Percentiles rank a stretch among this genome's conserved stretches.
Evolutionary conservation across 2,888 invertebrate genomes (phyloP).

Genomic region (Mythimna vitellina): DNA sequence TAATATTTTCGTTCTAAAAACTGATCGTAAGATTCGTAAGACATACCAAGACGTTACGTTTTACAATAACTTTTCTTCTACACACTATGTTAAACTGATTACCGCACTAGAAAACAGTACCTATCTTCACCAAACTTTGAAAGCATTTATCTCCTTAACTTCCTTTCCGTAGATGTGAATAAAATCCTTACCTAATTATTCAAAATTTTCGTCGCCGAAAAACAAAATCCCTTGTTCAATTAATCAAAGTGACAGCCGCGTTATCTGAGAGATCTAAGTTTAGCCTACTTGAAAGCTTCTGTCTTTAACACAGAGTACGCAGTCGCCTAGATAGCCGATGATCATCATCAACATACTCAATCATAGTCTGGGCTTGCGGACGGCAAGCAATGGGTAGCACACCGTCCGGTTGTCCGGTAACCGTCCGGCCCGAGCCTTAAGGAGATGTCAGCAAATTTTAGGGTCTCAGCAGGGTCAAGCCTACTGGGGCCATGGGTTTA

Average conservation of each 20-base stretch:
- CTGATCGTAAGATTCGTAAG: too few relatives aligned
- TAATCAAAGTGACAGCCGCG: conserved; percentile 47
- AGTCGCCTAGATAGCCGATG: neutral
- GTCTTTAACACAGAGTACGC: conserved; percentile 14
- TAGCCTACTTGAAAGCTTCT: conserved; percentile 45
- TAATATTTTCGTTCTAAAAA: too few relatives aligned
- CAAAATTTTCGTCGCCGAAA: conserved; percentile 31
- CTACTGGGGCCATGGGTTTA: too few relatives aligned
- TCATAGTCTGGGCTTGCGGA: too few relatives aligned
- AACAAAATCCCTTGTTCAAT: conserved; percentile 49
- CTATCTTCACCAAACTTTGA: neutral
- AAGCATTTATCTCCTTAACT: conserved; percentile 18
- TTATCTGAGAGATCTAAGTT: conserved; percentile 46
- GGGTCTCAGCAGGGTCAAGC: too few relatives aligned
- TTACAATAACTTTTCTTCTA: too few relatives aligned
- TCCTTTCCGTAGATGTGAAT: conserved; percentile 12
- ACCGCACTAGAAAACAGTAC: neutral
- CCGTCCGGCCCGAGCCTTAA: too few relatives aligned
- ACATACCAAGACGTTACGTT: too few relatives aligned
- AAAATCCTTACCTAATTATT: conserved; percentile 43
- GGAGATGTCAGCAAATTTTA: too few relatives aligned
- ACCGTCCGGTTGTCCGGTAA: too few relatives aligned
- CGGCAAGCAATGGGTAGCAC: too few relatives aligned
- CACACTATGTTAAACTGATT: neutral
- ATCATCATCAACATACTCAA: too few relatives aligned